A percentile compares a stretch with the other conserved stretches of the same genome.
phyloP scores from a whole-genome alignment of 2,113 vertebrate genomes.

The Lanius ludovicianus region DNA sequence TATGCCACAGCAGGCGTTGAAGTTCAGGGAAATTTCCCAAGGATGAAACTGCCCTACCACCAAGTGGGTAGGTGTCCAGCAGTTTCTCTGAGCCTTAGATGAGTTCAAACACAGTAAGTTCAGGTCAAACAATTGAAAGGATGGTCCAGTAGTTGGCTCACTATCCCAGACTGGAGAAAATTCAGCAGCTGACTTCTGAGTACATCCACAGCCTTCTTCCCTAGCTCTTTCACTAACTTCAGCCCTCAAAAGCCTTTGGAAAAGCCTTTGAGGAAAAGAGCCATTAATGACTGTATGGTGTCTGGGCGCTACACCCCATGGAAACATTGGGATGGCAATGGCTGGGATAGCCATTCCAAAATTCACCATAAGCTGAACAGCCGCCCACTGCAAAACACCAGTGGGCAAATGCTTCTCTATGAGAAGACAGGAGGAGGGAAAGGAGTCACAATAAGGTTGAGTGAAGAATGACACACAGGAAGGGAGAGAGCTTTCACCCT shows the following conservation, averaged over 20 bases:
- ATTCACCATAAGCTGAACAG: neutral
- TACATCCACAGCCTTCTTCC: neutral
- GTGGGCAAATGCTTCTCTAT: neutral
- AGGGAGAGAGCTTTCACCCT: neutral
- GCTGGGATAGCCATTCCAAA: neutral
- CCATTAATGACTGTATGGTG: neutral
- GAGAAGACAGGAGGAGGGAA: neutral
- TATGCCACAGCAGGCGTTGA: neutral
- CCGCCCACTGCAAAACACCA: neutral
- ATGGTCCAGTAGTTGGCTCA: neutral
- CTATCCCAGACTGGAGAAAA: neutral
- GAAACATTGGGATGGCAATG: neutral
- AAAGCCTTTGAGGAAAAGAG: neutral
- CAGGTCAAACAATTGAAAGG: neutral
- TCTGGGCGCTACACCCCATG: neutral
- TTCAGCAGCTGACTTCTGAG: neutral
- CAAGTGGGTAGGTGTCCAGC: neutral
- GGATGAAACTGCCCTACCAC: neutral
- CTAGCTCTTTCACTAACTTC: neutral
- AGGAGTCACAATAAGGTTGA: neutral
- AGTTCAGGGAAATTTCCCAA: neutral
- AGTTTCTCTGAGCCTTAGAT: neutral
- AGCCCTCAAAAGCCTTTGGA: neutral
- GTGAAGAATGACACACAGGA: neutral
- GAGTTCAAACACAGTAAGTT: neutral